Evolutionary conservation across 2,888 invertebrate species (phyloP), one percentile per base, ranked within the genome.

Genomic region (Agrochola macilenta): DNA sequence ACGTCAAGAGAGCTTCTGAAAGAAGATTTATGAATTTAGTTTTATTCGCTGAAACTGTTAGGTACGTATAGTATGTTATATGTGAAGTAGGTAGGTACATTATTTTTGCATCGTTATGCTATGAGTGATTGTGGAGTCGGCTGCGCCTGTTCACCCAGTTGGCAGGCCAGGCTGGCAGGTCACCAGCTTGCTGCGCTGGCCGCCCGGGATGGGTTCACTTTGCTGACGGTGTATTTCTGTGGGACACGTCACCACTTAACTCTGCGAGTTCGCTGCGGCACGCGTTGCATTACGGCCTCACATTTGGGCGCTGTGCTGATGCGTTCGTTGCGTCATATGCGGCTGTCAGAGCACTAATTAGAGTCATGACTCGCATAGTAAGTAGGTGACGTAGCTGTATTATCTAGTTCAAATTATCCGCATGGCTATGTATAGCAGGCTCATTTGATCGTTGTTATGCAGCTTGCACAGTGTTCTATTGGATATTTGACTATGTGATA

Each of bases 151-250:
- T 94, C 93, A 93, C 94, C 94, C 91, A 95, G 89, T 95, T 95
- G 95, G 95, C 95, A 94, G 90, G 78, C 80, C 81, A 81, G 87
- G 88, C 93, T 94, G 95, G 94, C 95, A 94, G 91, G 83, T 84
- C 91, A 93, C 94, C 94, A 94, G 94, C 84, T 89, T 78, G 79
- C 90, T 85, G 83, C 23, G 49, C 69, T 57, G 58, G 69, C 76
- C 76, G 83, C 84, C 88, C 89, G 84, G 87, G 87, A 89, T 89
- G 87, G 86, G 88, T 90, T 89, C 82, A 73, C 83, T 88, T 82
- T 89, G 92, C 90, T 90, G 90, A 87, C 84, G 79, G 90, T 89
- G 90, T 94, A 95, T 95, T 95, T 94, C 87, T 90, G 93, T 84
- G 79, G 88, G 89, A 74, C 90, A 87, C 94, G 93, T 95, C 95